phyloP scores from a whole-genome alignment of 1,140 invertebrate species.

The Frieseomelitta varia region DNA sequence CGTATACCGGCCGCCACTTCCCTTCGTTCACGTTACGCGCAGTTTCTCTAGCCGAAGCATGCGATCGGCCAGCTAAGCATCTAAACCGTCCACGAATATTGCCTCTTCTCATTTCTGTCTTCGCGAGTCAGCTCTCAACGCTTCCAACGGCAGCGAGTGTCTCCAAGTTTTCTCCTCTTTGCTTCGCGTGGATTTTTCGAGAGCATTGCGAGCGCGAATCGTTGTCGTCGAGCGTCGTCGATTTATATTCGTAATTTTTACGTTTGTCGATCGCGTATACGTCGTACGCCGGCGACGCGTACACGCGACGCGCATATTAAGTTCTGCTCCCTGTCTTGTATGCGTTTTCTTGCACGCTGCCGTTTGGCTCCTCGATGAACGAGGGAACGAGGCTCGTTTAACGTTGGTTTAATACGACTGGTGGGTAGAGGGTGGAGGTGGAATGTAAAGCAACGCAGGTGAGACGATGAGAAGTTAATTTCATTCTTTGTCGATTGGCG shows the following conservation, averaged over 20 bases:
- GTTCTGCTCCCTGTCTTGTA: too few relatives aligned
- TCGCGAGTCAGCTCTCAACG: background rate
- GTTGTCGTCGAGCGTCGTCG: background rate
- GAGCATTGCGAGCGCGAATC: background rate
- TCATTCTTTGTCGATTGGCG: background rate
- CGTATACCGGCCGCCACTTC: conserved; percentile 9
- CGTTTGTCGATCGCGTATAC: conserved; percentile 34
- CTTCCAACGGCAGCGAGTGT: too few relatives aligned
- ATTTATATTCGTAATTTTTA: conserved; percentile 43
- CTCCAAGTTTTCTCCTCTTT: background rate
- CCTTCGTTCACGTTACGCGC: conserved; percentile 19
- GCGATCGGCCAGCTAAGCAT: conserved; percentile 7
- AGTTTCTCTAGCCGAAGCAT: conserved; percentile 11
- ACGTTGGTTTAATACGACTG: background rate
- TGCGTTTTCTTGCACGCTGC: background rate
- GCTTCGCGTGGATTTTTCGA: background rate
- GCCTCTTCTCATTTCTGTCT: conserved; percentile 11
- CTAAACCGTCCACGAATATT: background rate
- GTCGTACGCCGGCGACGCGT: conserved; percentile 16
- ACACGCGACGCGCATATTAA: conserved; percentile 14
- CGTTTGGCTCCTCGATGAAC: background rate
- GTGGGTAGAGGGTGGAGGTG: background rate
- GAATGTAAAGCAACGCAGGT: too few relatives aligned
- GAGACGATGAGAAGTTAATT: background rate
- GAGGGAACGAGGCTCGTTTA: too few relatives aligned